A percentile compares a stretch with the other conserved stretches of the same genome.
These are phyloP conservation scores for Eriocheir sinensis DNA, from an alignment of 1,140 invertebrate species.

Conservation along the genomic window DNA sequence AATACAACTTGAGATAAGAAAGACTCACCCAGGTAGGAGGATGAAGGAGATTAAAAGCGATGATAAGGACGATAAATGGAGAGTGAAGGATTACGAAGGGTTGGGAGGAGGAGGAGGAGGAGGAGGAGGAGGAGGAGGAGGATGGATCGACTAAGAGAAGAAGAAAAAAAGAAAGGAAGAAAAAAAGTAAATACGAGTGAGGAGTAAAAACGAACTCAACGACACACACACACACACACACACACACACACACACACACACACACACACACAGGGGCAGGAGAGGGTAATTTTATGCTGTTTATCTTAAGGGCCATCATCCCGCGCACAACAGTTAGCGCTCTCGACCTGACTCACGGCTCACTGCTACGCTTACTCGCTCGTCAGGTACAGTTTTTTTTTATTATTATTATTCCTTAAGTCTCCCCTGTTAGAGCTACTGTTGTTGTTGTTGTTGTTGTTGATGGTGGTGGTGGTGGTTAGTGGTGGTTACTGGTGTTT, in stretches of 20 bases:
- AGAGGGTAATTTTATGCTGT: not conserved
- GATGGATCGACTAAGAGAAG: not conserved
- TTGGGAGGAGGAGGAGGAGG: not conserved
- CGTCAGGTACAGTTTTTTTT: too few relatives aligned
- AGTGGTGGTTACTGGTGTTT: too few relatives aligned
- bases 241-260: too few relatives aligned
- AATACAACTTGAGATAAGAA: slow-evolving; percentile 4
- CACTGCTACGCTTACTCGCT: not conserved
- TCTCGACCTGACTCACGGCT: not conserved
- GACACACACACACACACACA: too few relatives aligned
- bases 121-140: not conserved
- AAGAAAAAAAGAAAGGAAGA: not conserved
- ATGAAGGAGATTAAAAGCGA: not conserved
- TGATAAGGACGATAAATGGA: not conserved
- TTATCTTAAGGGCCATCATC: not conserved
- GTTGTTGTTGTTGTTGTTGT: too few relatives aligned
- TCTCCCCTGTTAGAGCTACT: too few relatives aligned
- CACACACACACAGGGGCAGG: not conserved
- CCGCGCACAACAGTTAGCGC: not conserved
- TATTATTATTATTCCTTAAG: too few relatives aligned
- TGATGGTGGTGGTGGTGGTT: too few relatives aligned
- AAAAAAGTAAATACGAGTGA: slow-evolving; percentile 1
- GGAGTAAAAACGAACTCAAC: not conserved
- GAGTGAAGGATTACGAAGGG: slow-evolving; percentile 32
- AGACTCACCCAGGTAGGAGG: not conserved